These are phyloP conservation scores for Streptopelia turtur DNA, from an alignment of 2,797 vertebrate genomes.

Conservation along the genomic window DNA sequence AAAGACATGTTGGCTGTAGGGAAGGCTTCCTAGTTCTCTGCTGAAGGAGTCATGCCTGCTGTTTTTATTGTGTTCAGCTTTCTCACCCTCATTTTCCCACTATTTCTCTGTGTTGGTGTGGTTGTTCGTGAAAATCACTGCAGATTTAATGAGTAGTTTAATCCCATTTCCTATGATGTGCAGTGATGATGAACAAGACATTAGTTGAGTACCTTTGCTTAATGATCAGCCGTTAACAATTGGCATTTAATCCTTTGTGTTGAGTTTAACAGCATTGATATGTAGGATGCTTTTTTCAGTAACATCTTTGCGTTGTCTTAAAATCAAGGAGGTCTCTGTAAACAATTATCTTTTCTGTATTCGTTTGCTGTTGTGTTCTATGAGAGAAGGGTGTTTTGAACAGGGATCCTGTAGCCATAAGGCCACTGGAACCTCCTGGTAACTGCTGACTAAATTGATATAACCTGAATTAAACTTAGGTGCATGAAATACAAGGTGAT, in stretches of 20 bases:
- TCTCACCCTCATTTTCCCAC: neutral
- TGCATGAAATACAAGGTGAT: neutral
- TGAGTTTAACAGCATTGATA: neutral
- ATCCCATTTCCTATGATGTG: neutral
- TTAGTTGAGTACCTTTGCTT: neutral
- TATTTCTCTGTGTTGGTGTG: neutral
- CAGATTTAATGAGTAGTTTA: neutral
- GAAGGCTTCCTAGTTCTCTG: neutral
- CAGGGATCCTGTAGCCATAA: neutral
- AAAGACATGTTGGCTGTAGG: rapidly evolving
- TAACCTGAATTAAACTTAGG: neutral
- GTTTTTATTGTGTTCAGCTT: neutral
- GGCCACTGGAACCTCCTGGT: neutral
- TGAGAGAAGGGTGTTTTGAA: neutral
- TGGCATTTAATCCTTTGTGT: neutral
- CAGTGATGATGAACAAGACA: neutral
- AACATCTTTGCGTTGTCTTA: neutral
- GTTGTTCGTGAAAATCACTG: neutral
- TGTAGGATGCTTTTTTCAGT: neutral
- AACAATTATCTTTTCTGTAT: neutral
- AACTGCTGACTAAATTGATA: neutral
- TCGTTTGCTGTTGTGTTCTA: neutral
- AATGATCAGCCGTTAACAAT: neutral
- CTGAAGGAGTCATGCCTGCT: neutral
- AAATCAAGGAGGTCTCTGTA: neutral